phyloP scores from a whole-genome alignment of 2,888 invertebrate genomes.

The Masnerella sp. region DNA sequence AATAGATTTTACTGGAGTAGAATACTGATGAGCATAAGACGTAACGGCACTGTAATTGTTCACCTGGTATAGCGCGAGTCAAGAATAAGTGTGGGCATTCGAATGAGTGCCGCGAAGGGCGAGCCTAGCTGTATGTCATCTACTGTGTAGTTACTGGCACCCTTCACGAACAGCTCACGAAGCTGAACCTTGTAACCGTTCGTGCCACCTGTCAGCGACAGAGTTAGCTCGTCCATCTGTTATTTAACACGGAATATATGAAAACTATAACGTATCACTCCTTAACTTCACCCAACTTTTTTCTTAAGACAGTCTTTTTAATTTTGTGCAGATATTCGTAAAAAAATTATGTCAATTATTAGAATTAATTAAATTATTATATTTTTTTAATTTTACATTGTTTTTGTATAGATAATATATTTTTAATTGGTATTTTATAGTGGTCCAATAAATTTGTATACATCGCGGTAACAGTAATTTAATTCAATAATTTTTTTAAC shows the following conservation, averaged over 20 bases:
- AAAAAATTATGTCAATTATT: too few relatives aligned
- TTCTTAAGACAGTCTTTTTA: slow-evolving; percentile 29
- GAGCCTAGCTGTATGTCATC: slow-evolving; percentile 79
- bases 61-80: slow-evolving; percentile 82
- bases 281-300: slow-evolving; percentile 31
- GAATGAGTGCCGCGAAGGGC: slow-evolving; percentile 83
- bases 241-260: slow-evolving; percentile 38
- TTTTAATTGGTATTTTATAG: too few relatives aligned
- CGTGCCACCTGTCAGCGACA: slow-evolving; percentile 79
- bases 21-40: too few relatives aligned
- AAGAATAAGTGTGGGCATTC: slow-evolving; percentile 83
- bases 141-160: slow-evolving; percentile 79
- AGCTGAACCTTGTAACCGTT: slow-evolving; percentile 79
- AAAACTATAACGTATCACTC: slow-evolving; percentile 49
- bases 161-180: slow-evolving; percentile 77
- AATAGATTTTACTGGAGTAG: too few relatives aligned
- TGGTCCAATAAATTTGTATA: too few relatives aligned
- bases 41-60: slow-evolving; percentile 29
- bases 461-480: too few relatives aligned
- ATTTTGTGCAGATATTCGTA: too few relatives aligned
- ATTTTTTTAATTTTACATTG: too few relatives aligned
- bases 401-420: too few relatives aligned
- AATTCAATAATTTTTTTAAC: too few relatives aligned
- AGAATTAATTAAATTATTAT: too few relatives aligned
- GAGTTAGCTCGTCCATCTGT: slow-evolving; percentile 79